phyloP scores from a whole-genome alignment of 2,113 vertebrate species.

The Macrotus californicus region DNA sequence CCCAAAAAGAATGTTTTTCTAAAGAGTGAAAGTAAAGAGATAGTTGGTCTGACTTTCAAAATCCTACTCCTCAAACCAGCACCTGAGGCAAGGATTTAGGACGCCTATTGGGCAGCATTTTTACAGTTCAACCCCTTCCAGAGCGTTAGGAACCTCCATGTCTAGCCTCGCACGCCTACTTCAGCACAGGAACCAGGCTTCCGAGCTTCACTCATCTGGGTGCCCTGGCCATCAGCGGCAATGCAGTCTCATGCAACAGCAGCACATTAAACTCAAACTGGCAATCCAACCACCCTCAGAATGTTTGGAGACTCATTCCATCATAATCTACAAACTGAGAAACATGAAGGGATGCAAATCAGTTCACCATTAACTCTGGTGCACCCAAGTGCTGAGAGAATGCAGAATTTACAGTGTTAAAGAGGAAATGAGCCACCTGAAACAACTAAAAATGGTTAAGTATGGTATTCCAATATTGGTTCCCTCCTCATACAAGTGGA shows the following conservation, averaged over 20 bases:
- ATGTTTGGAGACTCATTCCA: slow-evolving; percentile 55
- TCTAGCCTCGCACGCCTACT: not conserved
- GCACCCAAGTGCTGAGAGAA: slow-evolving; percentile 56
- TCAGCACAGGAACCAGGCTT: not conserved
- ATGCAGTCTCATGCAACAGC: slow-evolving; percentile 41
- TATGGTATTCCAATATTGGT: not conserved
- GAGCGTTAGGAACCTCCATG: not conserved
- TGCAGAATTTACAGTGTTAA: slow-evolving; percentile 63
- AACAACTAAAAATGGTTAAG: slow-evolving; percentile 41
- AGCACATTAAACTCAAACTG: slow-evolving; percentile 56
- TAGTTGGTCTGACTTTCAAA: not conserved
- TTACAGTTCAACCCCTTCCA: slow-evolving; percentile 7
- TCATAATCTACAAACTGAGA: slow-evolving; percentile 65
- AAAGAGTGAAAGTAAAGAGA: slow-evolving; percentile 7
- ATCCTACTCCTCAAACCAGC: not conserved
- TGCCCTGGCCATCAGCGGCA: slow-evolving; percentile 7
- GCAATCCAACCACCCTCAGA: slow-evolving; percentile 28
- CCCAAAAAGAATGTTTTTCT: not conserved
- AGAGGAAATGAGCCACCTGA: slow-evolving; percentile 62
- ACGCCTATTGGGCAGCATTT: not conserved
- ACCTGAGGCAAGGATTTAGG: not conserved
- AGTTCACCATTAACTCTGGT: slow-evolving; percentile 60
- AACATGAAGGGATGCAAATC: slow-evolving; percentile 59
- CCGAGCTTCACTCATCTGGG: not conserved
- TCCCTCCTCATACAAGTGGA: slow-evolving; percentile 46